These are phyloP conservation scores for Cotesia congregata DNA, from an alignment of 2,888 invertebrate species.

Conservation along the genomic window DNA sequence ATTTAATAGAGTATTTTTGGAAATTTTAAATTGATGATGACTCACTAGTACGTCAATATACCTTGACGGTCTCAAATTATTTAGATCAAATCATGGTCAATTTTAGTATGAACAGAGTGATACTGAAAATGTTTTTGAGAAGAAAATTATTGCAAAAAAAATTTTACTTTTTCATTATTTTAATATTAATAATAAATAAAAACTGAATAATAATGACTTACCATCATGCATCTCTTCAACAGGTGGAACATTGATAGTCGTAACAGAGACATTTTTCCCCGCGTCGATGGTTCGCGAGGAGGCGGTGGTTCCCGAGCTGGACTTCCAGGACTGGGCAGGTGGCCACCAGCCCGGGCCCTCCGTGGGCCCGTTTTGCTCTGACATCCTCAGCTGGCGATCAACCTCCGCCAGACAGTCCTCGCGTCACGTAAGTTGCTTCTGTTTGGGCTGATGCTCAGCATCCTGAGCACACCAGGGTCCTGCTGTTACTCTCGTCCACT, in stretches of 20 bases:
- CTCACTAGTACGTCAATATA: too few relatives aligned
- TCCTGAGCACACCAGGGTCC: conserved; percentile 57
- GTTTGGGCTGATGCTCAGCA: conserved; percentile 58
- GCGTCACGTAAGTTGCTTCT: conserved; percentile 52
- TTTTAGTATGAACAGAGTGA: too few relatives aligned
- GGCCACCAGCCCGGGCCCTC: conserved; percentile 67
- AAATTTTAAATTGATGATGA: too few relatives aligned
- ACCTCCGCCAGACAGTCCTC: conserved; percentile 48
- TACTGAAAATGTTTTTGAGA: too few relatives aligned
- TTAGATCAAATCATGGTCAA: too few relatives aligned
- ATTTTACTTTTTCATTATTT: too few relatives aligned
- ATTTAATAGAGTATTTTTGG: too few relatives aligned
- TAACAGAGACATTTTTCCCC: conserved; percentile 81
- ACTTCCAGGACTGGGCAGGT: conserved; percentile 63
- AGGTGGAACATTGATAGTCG: conserved; percentile 82
- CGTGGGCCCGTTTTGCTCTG: conserved; percentile 68
- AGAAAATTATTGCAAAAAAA: too few relatives aligned
- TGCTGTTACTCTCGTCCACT: not conserved
- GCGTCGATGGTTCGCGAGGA: conserved; percentile 59
- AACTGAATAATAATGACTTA: conserved; percentile 47
- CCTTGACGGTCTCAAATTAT: too few relatives aligned
- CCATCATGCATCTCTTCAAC: conserved; percentile 75
- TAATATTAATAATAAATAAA: not conserved
- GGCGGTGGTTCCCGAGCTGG: conserved; percentile 37
- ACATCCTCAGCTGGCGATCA: conserved; percentile 67